Conservation (phyloP, 2,888 invertebrate species). For the Exephanes ischioxanthus region DNA sequence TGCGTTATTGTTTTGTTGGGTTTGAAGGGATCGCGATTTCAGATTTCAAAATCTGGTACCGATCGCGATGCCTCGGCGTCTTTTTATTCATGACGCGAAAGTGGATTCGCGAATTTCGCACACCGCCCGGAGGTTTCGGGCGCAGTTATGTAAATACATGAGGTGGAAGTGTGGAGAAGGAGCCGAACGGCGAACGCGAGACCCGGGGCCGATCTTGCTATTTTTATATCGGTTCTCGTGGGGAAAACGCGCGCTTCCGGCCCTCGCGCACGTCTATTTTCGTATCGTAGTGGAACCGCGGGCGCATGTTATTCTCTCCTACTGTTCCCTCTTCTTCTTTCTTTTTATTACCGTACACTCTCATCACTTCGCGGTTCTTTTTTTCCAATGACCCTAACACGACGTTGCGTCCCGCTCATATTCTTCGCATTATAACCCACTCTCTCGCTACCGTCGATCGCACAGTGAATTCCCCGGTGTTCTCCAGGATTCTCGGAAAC, state of each 20-base stretch:
- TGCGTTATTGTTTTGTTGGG: not conserved
- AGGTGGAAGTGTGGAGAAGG: conserved; percentile 20
- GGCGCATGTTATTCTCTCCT: conserved; percentile 29
- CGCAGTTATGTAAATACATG: conserved; percentile 63
- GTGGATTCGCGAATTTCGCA: not conserved
- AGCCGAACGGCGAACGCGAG: conserved; percentile 70
- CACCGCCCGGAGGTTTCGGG: conserved; percentile 1
- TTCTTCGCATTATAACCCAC: not conserved
- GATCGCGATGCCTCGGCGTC: not conserved
- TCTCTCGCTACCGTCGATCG: not conserved
- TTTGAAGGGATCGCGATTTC: not conserved
- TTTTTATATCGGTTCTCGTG: conserved; percentile 76
- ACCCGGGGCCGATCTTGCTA: conserved; percentile 71
- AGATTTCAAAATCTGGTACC: not conserved
- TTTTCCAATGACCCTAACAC: not conserved
- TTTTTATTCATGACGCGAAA: conserved; percentile 1
- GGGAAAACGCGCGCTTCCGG: conserved; percentile 78
- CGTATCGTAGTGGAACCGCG: conserved; percentile 55
- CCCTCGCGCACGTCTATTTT: conserved; percentile 74
- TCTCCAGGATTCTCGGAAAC: not conserved
- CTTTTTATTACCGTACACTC: not conserved
- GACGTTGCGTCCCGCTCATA: not conserved
- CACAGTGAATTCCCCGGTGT: not conserved
- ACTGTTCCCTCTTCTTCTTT: conserved; percentile 37
- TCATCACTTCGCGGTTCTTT: not conserved